Base-by-base conservation (phyloP, 2,888 invertebrate species). In the Orthosia incerta region DNA sequence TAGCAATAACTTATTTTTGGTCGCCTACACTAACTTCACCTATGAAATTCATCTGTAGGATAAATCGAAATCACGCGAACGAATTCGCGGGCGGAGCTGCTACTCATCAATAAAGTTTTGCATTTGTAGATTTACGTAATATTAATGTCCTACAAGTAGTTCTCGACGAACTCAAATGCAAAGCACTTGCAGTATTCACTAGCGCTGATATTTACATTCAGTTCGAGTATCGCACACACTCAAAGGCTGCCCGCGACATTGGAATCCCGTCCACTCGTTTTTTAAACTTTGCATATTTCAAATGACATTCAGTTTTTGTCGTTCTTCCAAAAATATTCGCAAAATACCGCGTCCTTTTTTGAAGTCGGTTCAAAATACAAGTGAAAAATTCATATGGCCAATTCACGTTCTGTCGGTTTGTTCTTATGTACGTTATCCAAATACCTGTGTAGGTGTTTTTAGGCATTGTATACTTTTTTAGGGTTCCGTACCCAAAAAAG, bases 231-330 rank as follows among this genome's bases (percentile, higher is more conserved):
- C 4, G 50, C 69, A 56, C 48, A 11, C 69, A 77, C 56, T 20
- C 76, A 48, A 65, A 50, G 1, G 55, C n/a, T 55, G 18, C 12
- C 9, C 26, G 31, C 45, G 69, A 74, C 20, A 50, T 12, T 13
- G 13, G 11, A 69, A 69, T 69, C 13, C 16, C 45, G n/a, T 16
- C 26, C 26, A 1, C 18, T 26, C 18, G 20, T 69, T 70, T 57
- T 75, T 77, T 13, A 15, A 69, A 31, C 4, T 70, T 77, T 50
- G 45, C 18, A 70, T 78, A 78, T 57, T 77, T 74, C 78, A 51
- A 23, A 45, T 57, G 50, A 23, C 50, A 51, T 70, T 69, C 45
- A 31, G 13, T 50, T 77, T 73, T 50, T 55, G 67, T 39, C 70
- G 18, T 69, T 23, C 3, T 26, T n/a, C 16, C 5, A 50, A 56